Evolutionary conservation across 37 sponge, comb jelly and placozoan genomes (phyloP).

Genomic region (Oopsacas minuta): DNA sequence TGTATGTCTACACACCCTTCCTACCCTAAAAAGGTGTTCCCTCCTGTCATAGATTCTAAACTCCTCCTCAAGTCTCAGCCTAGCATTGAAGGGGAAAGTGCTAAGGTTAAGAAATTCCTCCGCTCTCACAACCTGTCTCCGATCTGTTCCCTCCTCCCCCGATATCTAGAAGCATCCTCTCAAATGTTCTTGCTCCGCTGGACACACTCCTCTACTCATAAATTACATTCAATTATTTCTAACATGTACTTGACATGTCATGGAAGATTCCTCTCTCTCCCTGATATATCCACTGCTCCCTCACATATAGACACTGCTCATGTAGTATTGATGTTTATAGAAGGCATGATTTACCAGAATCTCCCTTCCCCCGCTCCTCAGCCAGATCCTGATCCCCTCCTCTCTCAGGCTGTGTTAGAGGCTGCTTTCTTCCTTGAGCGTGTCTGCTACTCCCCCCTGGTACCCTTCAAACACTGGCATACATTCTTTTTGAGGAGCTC

Average conservation of each 20-base stretch:
- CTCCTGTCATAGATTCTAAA: neutral
- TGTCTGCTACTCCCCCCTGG: neutral
- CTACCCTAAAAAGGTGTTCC: neutral
- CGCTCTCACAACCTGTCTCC: constrained; percentile 11
- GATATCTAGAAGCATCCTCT: neutral
- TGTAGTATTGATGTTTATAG: neutral
- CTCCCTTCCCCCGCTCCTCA: neutral
- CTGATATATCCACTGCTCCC: neutral
- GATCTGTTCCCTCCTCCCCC: neutral
- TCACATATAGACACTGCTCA: neutral
- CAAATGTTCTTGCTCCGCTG: neutral
- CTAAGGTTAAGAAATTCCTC: neutral
- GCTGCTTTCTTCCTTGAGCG: neutral
- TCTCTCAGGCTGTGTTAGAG: neutral
- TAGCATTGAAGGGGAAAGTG: neutral
- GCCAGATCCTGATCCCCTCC: neutral
- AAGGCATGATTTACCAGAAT: neutral
- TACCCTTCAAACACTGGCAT: neutral
- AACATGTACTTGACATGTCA: neutral
- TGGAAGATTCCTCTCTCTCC: neutral
- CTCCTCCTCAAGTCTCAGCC: neutral
- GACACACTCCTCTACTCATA: neutral
- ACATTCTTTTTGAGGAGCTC: neutral
- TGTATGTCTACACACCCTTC: neutral
- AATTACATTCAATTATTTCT: neutral